These are phyloP conservation scores for Geodia barretti DNA, from an alignment of 37 sponge, comb jelly and placozoan species.

Conservation along the genomic window DNA sequence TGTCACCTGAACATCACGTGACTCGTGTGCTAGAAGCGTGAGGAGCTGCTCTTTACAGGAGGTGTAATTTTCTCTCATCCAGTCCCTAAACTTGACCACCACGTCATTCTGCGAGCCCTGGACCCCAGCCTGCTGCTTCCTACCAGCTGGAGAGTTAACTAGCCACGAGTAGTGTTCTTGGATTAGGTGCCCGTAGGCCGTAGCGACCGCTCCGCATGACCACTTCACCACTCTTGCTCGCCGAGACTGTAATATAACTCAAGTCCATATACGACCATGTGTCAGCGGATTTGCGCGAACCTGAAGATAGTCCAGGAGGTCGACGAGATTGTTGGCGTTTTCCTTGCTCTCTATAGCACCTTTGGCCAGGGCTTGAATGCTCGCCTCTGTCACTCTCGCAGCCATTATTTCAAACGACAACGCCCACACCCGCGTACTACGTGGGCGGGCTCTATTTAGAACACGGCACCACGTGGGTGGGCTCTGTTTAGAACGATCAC, in stretches of 20 bases:
- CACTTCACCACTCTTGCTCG: too few relatives aligned
- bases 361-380: conserved; percentile 23
- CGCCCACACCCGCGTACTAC: neutral
- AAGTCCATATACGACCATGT: neutral
- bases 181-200: conserved; percentile 25
- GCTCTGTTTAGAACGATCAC: neutral
- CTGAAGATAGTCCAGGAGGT: conserved; percentile 48
- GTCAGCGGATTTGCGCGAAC: neutral
- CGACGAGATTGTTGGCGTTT: conserved; percentile 60
- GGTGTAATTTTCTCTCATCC: conserved; percentile 47
- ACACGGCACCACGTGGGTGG: neutral
- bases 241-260: neutral
- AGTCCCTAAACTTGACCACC: conserved; percentile 20
- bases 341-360: conserved; percentile 28
- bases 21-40: conserved; percentile 4
- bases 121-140: neutral
- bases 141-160: neutral
- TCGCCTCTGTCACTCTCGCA: too few relatives aligned
- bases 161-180: conserved; percentile 26
- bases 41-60: conserved; percentile 14
- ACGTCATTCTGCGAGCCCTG: too few relatives aligned
- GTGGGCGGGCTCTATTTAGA: neutral
- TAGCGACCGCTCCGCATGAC: neutral
- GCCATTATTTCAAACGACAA: too few relatives aligned
- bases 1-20: conserved; percentile 14